Percentiles rank a stretch among this genome's conserved stretches.
Conservation (phyloP, 2,113 vertebrate genomes). For the Ophiodon elongatus region DNA sequence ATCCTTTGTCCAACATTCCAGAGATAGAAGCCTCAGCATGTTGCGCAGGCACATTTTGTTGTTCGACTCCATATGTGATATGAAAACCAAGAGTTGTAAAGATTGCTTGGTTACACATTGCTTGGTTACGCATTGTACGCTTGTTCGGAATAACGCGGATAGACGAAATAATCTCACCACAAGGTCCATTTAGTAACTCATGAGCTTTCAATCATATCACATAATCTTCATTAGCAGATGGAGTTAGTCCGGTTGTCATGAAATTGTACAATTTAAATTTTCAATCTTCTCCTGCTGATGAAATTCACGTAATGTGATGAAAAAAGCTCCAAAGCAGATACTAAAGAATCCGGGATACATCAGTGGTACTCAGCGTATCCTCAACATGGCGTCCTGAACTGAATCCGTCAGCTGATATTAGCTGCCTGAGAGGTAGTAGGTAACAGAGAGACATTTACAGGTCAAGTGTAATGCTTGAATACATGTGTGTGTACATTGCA, state of each 20-base stretch:
- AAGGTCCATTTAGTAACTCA: too few species aligned
- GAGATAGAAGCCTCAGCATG: slow-evolving; percentile 11
- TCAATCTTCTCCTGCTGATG: neutral
- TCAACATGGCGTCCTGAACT: neutral
- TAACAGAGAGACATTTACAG: slow-evolving; percentile 24
- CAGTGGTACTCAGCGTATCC: neutral
- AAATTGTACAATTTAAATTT: neutral
- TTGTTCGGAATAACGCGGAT: neutral
- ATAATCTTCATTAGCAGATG: neutral
- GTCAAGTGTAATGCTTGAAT: neutral
- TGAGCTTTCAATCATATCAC: neutral
- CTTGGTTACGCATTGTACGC: too few species aligned
- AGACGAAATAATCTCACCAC: too few species aligned
- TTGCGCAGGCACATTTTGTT: slow-evolving; percentile 4
- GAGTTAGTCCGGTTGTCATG: too few species aligned
- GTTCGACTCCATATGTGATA: slow-evolving; percentile 14
- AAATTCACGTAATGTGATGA: neutral
- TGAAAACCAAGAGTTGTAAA: neutral
- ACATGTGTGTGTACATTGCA: neutral
- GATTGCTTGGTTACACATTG: neutral
- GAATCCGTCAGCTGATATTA: slow-evolving; percentile 14
- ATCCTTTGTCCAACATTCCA: slow-evolving; percentile 56
- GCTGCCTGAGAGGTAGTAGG: neutral
- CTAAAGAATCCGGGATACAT: neutral
- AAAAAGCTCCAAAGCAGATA: neutral